phyloP scores from a whole-genome alignment of 23 tunicate genomes.

The Trididemnum nubilum region DNA sequence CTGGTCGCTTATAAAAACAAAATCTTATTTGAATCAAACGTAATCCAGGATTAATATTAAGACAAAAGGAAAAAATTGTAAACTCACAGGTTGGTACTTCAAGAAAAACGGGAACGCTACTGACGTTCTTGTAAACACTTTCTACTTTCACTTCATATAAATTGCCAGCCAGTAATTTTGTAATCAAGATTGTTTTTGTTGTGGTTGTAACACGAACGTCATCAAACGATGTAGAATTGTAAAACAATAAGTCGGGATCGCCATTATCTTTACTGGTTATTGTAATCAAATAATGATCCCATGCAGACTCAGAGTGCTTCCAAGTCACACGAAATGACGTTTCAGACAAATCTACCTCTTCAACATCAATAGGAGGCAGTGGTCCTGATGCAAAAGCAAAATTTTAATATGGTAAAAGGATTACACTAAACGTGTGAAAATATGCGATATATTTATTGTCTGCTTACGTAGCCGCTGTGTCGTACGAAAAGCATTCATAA shows the following conservation, averaged over 20 bases:
- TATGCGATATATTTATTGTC: no score
- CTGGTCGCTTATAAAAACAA: no score
- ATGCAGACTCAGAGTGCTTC: neutral
- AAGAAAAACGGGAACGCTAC: conserved; percentile 7
- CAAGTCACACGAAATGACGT: conserved; percentile 7
- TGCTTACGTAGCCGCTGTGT: no score
- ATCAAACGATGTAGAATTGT: neutral
- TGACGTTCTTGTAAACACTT: neutral
- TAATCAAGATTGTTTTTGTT: neutral
- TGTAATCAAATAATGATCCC: neutral
- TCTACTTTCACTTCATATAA: neutral
- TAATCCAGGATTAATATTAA: no score
- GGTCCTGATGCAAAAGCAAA: conserved; percentile 8
- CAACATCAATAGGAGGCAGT: neutral
- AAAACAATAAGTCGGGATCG: neutral
- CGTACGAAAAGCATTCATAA: no score
- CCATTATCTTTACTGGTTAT: no score
- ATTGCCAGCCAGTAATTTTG: neutral
- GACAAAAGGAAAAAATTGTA: no score
- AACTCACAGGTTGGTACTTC: neutral
- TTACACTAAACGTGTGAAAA: neutral
- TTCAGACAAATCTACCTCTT: neutral
- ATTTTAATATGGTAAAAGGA: neutral
- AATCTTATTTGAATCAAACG: no score
- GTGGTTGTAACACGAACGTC: neutral